Base-by-base conservation (phyloP, 2,113 vertebrate species). In the Conger conger region DNA sequence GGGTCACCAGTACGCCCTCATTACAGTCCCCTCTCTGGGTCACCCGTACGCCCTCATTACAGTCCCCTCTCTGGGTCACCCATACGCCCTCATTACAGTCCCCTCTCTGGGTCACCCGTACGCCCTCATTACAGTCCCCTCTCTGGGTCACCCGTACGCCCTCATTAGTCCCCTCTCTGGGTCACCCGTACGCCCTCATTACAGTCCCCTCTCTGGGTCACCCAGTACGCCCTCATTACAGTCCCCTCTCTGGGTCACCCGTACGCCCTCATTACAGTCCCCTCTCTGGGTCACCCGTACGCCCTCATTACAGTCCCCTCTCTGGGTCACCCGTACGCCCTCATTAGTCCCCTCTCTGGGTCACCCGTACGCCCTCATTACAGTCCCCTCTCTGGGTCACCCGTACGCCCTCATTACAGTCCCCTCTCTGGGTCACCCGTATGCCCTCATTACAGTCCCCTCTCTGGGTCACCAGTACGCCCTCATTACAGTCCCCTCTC, bases 21-120 rank as follows among this genome's bases (percentile, higher is more conserved):
- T n/a, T n/a, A n/a, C n/a, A n/a, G n/a, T n/a, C n/a, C n/a, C n/a
- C n/a, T n/a, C n/a, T n/a, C n/a, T n/a, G n/a, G n/a, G n/a, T n/a
- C n/a, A 96, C 95, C 89, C 97, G 98, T 99, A 94, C 50, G 6
- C 0, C 3, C 18, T 80, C 76, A 4, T 50, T 13, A 50, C 11
- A 18, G 15, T 23, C 35, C 7, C 30, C 45, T 17, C 16, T 27
- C n/a, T 79, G 23, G 36, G 16, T 68, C 20, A 4, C n/a, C 0
- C 53, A 17, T 23, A 18, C 3, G 0, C 37, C 37, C 27, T 0
- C 68, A n/a, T n/a, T n/a, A n/a, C n/a, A n/a, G n/a, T n/a, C n/a
- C n/a, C n/a, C n/a, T n/a, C n/a, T n/a, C n/a, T n/a, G n/a, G n/a
- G n/a, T n/a, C n/a, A n/a, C n/a, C n/a, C n/a, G n/a, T n/a, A n/a